Evolutionary conservation across 1,140 invertebrate genomes (phyloP), one percentile per base, ranked within the genome.

Genomic region (Drosophila yakuba): DNA sequence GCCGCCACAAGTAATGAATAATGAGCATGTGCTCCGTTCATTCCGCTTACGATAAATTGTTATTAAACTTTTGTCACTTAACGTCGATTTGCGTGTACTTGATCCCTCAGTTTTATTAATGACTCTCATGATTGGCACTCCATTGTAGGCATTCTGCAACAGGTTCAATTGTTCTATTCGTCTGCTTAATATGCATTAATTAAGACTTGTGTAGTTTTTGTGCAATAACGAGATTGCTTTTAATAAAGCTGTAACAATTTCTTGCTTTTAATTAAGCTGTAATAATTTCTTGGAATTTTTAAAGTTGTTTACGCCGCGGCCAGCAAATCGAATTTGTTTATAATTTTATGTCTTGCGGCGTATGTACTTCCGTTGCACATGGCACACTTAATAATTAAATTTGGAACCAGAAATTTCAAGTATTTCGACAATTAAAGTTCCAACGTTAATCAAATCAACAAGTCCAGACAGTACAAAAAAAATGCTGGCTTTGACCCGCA

Each of bases 271-370:
- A n/a, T n/a, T n/a, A n/a, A n/a, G n/a, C n/a, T n/a, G n/a, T 61
- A 75, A 86, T 50, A 58, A 52, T 79, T 81, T 82, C 83, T 75
- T 86, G 83, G 83, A 86, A 85, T 47, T 77, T 62, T 47, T 5
- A 20, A 45, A 63, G 73, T 74, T 69, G 68, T 78, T 81, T 69
- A 55, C 61, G 8, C 11, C 73, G 64, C 66, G 64, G 63, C 69
- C 68, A 71, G 77, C 54, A 39, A 44, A 58, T 23, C 12, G 20
- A 28, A 51, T 66, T 67, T 71, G 60, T 36, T 41, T 48, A 77
- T 85, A 80, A 85, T 77, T 66, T 52, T 4, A 75, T 61, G 66
- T 36, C 58, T 38, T 25, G 12, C 41, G 14, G 20, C 50, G 54
- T 17, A 17, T 17, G 17, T 57, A 61, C 51, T 86, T 86, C 83